Conservation (phyloP, 2,797 vertebrate species). For the Serranus cabrilla region DNA sequence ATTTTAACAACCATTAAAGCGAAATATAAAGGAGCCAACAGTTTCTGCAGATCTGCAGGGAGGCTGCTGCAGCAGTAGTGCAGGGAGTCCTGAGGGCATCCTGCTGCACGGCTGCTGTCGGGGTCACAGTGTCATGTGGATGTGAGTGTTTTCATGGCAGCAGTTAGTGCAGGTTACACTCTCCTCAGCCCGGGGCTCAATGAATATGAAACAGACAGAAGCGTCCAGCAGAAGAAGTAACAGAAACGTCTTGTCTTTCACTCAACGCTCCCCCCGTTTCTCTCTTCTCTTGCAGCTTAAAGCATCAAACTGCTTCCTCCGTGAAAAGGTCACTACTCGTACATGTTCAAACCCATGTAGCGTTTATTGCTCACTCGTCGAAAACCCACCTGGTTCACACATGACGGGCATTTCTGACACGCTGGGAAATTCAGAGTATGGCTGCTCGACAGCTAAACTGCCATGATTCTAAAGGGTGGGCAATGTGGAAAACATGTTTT, state of each 20-base stretch:
- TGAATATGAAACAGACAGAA: constrained; percentile 46
- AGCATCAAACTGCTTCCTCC: constrained; percentile 44
- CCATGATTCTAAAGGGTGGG: too few relatives aligned
- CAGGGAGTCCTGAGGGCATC: constrained; percentile 60
- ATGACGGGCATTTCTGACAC: constrained; percentile 39
- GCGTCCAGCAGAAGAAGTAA: constrained; percentile 42
- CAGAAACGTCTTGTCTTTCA: constrained; percentile 44
- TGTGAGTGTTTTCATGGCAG: constrained; percentile 59
- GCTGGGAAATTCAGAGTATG: background rate
- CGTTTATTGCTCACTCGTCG: constrained; percentile 1
- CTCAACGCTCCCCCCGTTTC: constrained; percentile 11
- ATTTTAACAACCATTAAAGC: constrained; percentile 44
- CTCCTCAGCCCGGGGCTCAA: constrained; percentile 41
- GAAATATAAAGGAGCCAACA: constrained; percentile 41
- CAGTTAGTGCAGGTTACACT: constrained; percentile 37
- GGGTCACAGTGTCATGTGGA: constrained; percentile 51
- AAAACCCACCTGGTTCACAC: constrained; percentile 34
- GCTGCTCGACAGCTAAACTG: background rate
- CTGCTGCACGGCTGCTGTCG: constrained; percentile 36
- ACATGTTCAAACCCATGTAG: constrained; percentile 58
- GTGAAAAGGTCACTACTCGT: constrained; percentile 72
- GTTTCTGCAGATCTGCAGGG: constrained; percentile 35
- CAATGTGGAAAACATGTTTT: constrained; percentile 3
- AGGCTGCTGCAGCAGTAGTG: constrained; percentile 34
- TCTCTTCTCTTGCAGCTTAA: constrained; percentile 23